Conservation (phyloP, 2,888 invertebrate species). For the Agrotis exclamationis region DNA sequence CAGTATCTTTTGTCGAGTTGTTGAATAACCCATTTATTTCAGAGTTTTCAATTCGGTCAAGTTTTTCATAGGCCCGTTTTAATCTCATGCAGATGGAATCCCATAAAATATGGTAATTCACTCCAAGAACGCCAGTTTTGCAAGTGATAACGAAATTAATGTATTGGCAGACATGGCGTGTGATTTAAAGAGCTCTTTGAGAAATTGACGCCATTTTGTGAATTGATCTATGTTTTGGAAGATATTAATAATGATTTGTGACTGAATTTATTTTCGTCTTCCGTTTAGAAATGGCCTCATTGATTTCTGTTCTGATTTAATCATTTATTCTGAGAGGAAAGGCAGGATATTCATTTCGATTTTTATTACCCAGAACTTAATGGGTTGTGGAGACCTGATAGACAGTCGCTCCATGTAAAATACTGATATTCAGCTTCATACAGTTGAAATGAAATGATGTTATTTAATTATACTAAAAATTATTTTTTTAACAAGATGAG, state of each 20-base stretch:
- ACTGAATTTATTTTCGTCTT: constrained; percentile 31
- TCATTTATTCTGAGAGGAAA: too few species aligned
- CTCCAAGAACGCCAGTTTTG: constrained; percentile 1
- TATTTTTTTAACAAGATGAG: too few species aligned
- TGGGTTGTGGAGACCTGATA: background rate
- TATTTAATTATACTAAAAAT: too few species aligned
- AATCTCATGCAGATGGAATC: constrained; percentile 2
- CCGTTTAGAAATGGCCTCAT: constrained; percentile 37
- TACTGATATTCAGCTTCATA: too few species aligned
- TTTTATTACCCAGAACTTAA: too few species aligned
- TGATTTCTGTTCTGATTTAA: constrained; percentile 1
- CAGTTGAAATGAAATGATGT: too few species aligned
- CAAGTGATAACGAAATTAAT: constrained; percentile 35
- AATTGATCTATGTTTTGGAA: constrained; percentile 31
- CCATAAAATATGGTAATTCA: constrained; percentile 38
- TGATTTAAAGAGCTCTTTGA: constrained; percentile 26
- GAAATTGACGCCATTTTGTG: constrained; percentile 23
- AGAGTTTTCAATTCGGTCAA: background rate
- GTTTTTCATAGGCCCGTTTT: background rate
- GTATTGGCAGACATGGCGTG: constrained; percentile 35
- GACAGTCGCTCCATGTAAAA: too few species aligned
- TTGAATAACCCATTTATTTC: too few species aligned
- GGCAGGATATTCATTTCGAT: too few species aligned
- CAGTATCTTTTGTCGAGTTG: too few species aligned
- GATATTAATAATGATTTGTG: constrained; percentile 40